phyloP scores from a whole-genome alignment of 2,113 vertebrate species.

The Amia ocellicauda region DNA sequence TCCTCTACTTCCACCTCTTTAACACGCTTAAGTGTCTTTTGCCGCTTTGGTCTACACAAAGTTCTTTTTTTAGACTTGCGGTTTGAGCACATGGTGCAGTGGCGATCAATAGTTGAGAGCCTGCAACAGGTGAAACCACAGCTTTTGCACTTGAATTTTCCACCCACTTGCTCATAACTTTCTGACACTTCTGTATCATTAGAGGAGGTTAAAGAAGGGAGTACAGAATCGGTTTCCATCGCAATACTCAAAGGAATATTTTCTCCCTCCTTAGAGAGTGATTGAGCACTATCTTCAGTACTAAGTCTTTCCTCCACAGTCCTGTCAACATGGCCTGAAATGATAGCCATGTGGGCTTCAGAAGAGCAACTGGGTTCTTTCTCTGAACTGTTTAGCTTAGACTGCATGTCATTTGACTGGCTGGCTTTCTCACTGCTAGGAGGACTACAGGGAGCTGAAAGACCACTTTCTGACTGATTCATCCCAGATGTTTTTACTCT shows the following conservation, averaged over 20 bases:
- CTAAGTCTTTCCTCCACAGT: neutral
- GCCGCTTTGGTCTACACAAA: neutral
- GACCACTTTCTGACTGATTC: conserved; percentile 11
- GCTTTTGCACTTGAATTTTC: conserved; percentile 74
- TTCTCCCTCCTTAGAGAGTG: neutral
- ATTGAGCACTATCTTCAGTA: too few species aligned
- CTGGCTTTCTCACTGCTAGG: neutral
- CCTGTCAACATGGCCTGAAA: neutral
- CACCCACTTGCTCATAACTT: conserved; percentile 27
- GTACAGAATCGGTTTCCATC: too few species aligned
- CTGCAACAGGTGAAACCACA: conserved; percentile 78
- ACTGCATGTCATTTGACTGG: conserved; percentile 11
- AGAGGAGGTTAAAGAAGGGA: neutral
- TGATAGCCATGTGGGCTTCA: neutral
- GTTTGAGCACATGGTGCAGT: conserved; percentile 56
- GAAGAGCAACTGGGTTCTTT: neutral
- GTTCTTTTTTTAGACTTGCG: neutral
- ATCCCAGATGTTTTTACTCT: neutral
- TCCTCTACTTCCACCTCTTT: neutral
- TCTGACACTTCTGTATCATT: neutral
- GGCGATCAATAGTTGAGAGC: conserved; percentile 69
- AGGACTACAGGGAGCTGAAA: neutral
- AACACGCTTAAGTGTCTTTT: neutral
- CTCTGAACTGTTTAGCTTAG: conserved; percentile 3
- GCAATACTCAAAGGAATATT: neutral